phyloP scores from a whole-genome alignment of 2,797 vertebrate genomes.

The Anguilla pacifica region DNA sequence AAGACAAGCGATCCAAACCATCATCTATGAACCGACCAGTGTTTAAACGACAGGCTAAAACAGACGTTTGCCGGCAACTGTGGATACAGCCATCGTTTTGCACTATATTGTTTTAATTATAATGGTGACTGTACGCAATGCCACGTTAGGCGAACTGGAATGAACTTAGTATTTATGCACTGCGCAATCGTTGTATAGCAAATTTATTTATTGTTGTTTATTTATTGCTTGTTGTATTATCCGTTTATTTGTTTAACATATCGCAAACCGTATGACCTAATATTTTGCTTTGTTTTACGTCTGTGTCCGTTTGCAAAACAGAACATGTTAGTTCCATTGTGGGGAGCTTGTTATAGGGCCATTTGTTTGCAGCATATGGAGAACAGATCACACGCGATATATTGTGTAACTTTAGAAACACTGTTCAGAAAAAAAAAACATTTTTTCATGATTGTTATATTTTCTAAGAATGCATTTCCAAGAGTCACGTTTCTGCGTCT shows the following conservation, averaged over 20 bases:
- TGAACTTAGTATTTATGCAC: constrained; percentile 58
- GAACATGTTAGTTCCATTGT: constrained; percentile 45
- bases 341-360: constrained; percentile 2
- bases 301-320: constrained; percentile 49
- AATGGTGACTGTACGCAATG: constrained; percentile 76
- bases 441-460: constrained; percentile 61
- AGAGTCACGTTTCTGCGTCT: constrained; percentile 52
- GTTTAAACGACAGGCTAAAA: constrained; percentile 52
- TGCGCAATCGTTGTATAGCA: constrained; percentile 71
- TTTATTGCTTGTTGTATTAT: constrained; percentile 65
- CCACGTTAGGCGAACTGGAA: constrained; percentile 55
- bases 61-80: constrained; percentile 57
- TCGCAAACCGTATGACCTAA: constrained; percentile 45
- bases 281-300: constrained; percentile 51
- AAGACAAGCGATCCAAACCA: constrained; percentile 47
- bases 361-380: constrained; percentile 45
- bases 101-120: constrained; percentile 74
- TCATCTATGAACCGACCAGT: constrained; percentile 54
- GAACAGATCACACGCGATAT: constrained; percentile 29
- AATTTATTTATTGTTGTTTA: constrained; percentile 58
- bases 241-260: constrained; percentile 55
- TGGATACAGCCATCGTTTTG: constrained; percentile 75
- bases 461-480: constrained; percentile 68
- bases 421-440: constrained; percentile 2
- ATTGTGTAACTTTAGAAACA: not conserved